Evolutionary conservation across 1,140 invertebrate species (phyloP), one percentile per base, ranked within the genome.

Genomic region (Fopius arisanus): DNA sequence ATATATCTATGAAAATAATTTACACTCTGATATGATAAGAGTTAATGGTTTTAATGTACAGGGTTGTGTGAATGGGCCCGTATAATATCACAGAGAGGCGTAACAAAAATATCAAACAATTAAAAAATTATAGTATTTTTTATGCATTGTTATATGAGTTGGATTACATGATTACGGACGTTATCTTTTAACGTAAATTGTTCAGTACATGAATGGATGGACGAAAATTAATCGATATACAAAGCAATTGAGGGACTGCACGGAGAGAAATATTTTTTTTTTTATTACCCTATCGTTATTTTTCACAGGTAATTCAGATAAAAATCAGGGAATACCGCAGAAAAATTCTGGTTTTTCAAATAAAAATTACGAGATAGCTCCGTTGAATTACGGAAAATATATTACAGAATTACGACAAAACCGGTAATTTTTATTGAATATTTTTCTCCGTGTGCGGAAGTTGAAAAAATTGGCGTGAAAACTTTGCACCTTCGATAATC

Each of bases 1-100:
- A 48, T 48, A 48, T 48, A 7, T 48, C 54, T 28, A 59, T 59
- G 54, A 59, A 59, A 59, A 59, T 59, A 59, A 59, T 59, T 59
- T 59, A 59, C 43, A 51, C 54, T 28, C 21, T 59, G 54, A 59
- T 59, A 59, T 59, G 54, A 59, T 59, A 59, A 59, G 54, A 59
- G 54, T 59, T 59, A 59, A 59, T 59, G 54, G 54, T 59, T 59
- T 59, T 59, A 59, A 59, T 59, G 54, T 59, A 59, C 54, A 59
- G 54, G 23, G 54, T 59, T 19, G 19, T 59, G 23, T 59, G 54
- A 59, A 59, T 59, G 54, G 54, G 54, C 54, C 54, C 54, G 54
- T 59, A 59, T 59, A 59, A 59, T 59, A 59, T 59, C 54, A 59
- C 54, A 59, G 54, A 59, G 54, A 59, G 54, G 54, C 54, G 54